A percentile compares a stretch with the other conserved stretches of the same genome.
These are phyloP conservation scores for Vanessa tameamea DNA, from an alignment of 1,140 invertebrate species.

Conservation along the genomic window DNA sequence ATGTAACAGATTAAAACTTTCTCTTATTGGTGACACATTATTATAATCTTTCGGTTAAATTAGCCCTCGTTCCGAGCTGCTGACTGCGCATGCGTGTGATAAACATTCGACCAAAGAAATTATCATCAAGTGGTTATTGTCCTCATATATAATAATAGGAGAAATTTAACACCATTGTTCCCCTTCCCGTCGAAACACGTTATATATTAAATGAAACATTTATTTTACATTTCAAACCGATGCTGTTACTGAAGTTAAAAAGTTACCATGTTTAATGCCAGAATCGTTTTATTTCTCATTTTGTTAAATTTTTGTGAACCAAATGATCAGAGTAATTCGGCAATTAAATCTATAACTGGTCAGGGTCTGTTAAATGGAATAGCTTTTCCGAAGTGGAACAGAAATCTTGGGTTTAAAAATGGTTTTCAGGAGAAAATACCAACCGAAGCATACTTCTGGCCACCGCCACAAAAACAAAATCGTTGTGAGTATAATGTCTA, in stretches of 20 bases:
- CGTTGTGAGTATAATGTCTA: constrained; percentile 58
- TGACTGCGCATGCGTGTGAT: constrained; percentile 47
- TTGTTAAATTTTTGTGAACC: constrained; percentile 42
- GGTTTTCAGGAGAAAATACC: constrained; percentile 33
- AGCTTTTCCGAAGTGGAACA: constrained; percentile 39
- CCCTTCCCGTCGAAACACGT: constrained; percentile 50
- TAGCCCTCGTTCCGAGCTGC: constrained; percentile 49
- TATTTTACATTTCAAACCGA: constrained; percentile 43
- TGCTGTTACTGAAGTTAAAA: constrained; percentile 11
- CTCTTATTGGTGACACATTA: constrained; percentile 20
- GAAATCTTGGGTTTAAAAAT: constrained; percentile 35
- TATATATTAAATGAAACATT: constrained; percentile 53
- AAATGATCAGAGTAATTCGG: constrained; percentile 27
- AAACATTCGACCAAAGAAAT: constrained; percentile 52
- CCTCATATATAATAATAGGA: constrained; percentile 55
- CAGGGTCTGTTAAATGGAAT: constrained; percentile 31
- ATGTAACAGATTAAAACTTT: not conserved
- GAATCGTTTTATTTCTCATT: constrained; percentile 34
- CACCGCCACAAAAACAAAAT: constrained; percentile 59
- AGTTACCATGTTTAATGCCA: constrained; percentile 36
- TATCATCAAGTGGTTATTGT: constrained; percentile 56
- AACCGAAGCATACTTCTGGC: constrained; percentile 57
- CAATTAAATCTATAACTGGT: constrained; percentile 28
- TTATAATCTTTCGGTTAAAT: constrained; percentile 37
- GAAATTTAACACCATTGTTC: constrained; percentile 72